Percentiles rank a stretch among this genome's conserved stretches.
Evolutionary conservation across 1,140 invertebrate genomes (phyloP).

Genomic region (Diorhabda elongata): DNA sequence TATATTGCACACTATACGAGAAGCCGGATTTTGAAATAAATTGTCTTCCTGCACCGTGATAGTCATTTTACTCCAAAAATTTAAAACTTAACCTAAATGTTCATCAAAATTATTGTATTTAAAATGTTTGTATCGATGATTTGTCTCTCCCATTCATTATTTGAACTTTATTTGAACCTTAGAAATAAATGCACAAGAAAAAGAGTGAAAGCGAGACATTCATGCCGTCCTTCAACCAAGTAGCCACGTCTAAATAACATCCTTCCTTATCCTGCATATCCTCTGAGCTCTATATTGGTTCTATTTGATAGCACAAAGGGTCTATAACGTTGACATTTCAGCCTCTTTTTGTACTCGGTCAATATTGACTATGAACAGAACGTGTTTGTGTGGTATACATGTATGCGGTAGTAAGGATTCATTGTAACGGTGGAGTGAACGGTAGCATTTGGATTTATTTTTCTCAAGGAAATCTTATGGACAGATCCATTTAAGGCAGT

Average conservation of each 20-base stretch:
- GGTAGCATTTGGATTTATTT: background rate
- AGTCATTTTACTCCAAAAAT: no score
- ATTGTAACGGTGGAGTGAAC: background rate
- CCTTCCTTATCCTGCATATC: background rate
- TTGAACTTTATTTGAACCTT: no score
- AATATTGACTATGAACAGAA: constrained; percentile 12
- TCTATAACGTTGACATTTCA: constrained; percentile 15
- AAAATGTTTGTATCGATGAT: no score
- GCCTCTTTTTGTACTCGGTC: constrained; percentile 11
- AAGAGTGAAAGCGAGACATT: background rate
- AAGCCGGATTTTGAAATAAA: no score
- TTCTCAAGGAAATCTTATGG: background rate
- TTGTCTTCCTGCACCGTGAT: no score
- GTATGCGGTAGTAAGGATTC: constrained; percentile 1
- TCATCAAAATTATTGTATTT: no score
- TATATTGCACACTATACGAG: no score
- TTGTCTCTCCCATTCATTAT: no score
- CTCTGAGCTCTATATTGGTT: constrained; percentile 7
- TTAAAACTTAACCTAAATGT: no score
- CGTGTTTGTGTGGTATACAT: constrained; percentile 4
- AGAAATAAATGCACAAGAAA: no score
- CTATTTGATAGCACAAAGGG: constrained; percentile 7
- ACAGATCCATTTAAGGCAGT: background rate
- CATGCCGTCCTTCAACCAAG: background rate
- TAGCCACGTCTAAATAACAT: background rate